Percentiles rank a stretch among this genome's conserved stretches.
Evolutionary conservation across 1,140 invertebrate genomes (phyloP).

Genomic region (Pogonognathellus flavescens): DNA sequence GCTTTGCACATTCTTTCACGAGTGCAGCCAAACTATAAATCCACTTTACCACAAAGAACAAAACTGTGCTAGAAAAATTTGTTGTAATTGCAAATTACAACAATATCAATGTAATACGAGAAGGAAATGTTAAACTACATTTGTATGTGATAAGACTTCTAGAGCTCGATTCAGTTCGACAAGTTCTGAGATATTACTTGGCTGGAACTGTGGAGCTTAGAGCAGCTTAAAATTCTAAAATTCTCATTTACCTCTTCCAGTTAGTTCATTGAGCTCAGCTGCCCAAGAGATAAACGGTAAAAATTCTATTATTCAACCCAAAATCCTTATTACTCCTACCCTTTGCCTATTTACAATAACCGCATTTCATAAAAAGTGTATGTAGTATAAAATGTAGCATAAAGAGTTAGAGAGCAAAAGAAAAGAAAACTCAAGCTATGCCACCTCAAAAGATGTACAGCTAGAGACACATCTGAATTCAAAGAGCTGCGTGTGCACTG

Average conservation of each 20-base stretch:
- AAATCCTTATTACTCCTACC: too few relatives aligned
- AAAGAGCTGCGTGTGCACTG: slow-evolving; percentile 2
- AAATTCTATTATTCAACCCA: neutral
- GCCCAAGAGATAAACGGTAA: slow-evolving; percentile 6
- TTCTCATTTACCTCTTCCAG: neutral
- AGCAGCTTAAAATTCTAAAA: neutral
- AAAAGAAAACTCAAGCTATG: neutral
- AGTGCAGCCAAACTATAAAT: neutral
- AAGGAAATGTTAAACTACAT: neutral
- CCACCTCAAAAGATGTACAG: neutral
- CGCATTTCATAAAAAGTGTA: neutral
- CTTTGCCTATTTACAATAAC: neutral
- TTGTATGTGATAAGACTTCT: neutral
- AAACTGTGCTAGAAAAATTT: neutral
- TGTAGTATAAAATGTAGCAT: neutral
- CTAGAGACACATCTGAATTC: too few relatives aligned
- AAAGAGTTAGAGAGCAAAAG: neutral
- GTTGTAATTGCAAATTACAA: neutral
- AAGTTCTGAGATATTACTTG: neutral
- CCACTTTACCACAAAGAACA: too few relatives aligned
- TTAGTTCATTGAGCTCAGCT: neutral
- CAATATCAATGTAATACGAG: neutral
- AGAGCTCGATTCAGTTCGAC: neutral
- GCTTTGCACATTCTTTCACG: slow-evolving; percentile 14
- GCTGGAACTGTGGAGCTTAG: neutral